phyloP scores from a whole-genome alignment of 2,888 invertebrate species.

The Piscicola geometra region DNA sequence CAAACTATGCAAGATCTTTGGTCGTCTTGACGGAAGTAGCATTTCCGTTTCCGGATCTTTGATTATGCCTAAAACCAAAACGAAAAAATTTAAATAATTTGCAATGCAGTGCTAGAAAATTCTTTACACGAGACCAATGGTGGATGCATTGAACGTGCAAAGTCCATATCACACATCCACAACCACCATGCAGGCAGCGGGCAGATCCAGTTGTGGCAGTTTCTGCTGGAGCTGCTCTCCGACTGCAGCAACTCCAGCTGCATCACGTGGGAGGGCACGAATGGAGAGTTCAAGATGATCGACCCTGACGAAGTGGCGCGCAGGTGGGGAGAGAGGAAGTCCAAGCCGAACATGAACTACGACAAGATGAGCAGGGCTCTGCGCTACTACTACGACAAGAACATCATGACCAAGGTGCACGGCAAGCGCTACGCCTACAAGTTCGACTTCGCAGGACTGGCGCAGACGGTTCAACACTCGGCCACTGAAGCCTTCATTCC shows the following conservation, averaged over 20 bases:
- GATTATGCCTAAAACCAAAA: neutral
- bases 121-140: neutral
- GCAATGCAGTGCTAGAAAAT: neutral
- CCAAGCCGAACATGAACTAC: conserved; percentile 97
- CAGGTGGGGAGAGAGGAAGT: conserved; percentile 89
- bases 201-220: conserved; percentile 98
- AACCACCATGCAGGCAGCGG: conserved; percentile 65
- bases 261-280: conserved; percentile 68
- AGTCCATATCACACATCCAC: conserved; percentile 11
- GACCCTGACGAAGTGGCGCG: conserved; percentile 92
- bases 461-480: conserved; percentile 62
- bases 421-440: conserved; percentile 93
- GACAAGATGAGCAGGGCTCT: conserved; percentile 70
- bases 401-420: conserved; percentile 96
- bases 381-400: conserved; percentile 91
- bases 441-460: conserved; percentile 89
- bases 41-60: conserved; percentile 23
- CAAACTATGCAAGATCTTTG: neutral
- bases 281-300: conserved; percentile 84
- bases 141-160: neutral
- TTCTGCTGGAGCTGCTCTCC: conserved; percentile 87
- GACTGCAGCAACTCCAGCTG: conserved; percentile 81
- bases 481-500: conserved; percentile 74
- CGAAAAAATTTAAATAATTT: too few relatives aligned
- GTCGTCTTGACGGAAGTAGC: conserved; percentile 27